Evolutionary conservation across 2,797 vertebrate species (phyloP).

Genomic region (Halcyon badia): DNA sequence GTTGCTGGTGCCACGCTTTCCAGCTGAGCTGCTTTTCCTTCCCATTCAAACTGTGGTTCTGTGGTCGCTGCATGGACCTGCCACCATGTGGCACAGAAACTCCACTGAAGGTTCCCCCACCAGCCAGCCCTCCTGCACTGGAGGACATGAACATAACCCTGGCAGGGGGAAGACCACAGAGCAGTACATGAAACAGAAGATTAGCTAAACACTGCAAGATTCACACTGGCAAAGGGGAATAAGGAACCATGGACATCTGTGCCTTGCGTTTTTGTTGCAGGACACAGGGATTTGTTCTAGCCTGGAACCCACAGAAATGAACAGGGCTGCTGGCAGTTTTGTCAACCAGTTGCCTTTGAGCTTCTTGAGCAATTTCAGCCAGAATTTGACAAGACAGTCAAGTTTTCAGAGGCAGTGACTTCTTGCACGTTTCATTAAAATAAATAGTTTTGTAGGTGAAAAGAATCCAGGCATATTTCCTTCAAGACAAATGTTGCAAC

Average conservation of each 20-base stretch:
- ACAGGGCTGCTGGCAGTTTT: neutral
- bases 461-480: neutral
- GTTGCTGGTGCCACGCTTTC: neutral
- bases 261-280: neutral
- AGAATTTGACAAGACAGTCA: neutral
- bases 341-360: neutral
- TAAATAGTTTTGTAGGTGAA: neutral
- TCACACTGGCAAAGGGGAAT: neutral
- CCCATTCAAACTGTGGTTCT: neutral
- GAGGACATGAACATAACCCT: neutral
- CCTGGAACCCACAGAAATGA: neutral
- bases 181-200: neutral
- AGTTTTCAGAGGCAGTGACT: neutral
- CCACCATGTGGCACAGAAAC: neutral
- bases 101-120: fast-evolving
- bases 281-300: neutral
- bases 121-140: neutral
- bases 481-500: neutral
- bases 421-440: neutral
- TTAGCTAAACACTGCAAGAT: neutral
- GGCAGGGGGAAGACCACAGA: neutral
- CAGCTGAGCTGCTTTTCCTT: neutral
- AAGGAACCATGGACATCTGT: neutral
- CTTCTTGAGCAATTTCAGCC: neutral
- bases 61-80: neutral